Percentiles rank a stretch among this genome's conserved stretches.
These are phyloP conservation scores for Tricholauxania praeusta DNA, from an alignment of 2,888 invertebrate species.

Conservation along the genomic window DNA sequence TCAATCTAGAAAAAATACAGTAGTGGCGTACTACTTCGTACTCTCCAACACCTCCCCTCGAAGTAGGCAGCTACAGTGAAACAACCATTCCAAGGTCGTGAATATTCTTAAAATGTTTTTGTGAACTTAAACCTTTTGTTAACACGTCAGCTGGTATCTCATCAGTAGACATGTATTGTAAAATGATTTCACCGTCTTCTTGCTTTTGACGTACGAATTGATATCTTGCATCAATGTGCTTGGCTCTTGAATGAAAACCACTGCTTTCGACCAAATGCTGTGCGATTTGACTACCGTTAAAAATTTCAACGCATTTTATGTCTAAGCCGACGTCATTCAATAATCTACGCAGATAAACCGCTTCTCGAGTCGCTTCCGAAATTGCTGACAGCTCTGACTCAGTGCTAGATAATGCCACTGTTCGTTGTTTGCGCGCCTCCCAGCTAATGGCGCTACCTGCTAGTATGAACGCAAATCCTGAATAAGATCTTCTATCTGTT, in stretches of 20 bases:
- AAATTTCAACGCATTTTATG: slow-evolving; percentile 33
- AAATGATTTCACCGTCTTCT: background rate
- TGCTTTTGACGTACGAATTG: background rate
- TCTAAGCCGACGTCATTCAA: slow-evolving; percentile 36
- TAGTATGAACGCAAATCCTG: slow-evolving; percentile 44
- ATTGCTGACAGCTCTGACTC: slow-evolving; percentile 38
- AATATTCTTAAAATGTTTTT: background rate
- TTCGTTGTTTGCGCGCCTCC: slow-evolving; percentile 46
- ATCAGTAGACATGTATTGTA: slow-evolving; percentile 3
- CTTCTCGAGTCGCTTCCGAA: slow-evolving; percentile 43
- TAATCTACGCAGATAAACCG: slow-evolving; percentile 38
- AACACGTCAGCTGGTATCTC: slow-evolving; percentile 1
- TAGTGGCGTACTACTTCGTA: too few relatives aligned
- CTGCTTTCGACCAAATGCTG: background rate
- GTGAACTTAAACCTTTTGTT: background rate
- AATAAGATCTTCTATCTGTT: slow-evolving; percentile 44
- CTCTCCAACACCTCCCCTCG: slow-evolving; percentile 1
- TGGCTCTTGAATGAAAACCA: background rate
- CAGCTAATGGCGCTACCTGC: slow-evolving; percentile 43
- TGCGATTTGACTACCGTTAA: slow-evolving; percentile 19
- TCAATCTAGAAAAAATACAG: too few relatives aligned
- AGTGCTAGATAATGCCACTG: slow-evolving; percentile 41
- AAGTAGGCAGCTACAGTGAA: background rate
- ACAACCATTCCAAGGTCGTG: too few relatives aligned
- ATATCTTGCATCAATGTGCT: slow-evolving; percentile 19